phyloP scores from a whole-genome alignment of 2,113 vertebrate species.

The Malurus melanocephalus region DNA sequence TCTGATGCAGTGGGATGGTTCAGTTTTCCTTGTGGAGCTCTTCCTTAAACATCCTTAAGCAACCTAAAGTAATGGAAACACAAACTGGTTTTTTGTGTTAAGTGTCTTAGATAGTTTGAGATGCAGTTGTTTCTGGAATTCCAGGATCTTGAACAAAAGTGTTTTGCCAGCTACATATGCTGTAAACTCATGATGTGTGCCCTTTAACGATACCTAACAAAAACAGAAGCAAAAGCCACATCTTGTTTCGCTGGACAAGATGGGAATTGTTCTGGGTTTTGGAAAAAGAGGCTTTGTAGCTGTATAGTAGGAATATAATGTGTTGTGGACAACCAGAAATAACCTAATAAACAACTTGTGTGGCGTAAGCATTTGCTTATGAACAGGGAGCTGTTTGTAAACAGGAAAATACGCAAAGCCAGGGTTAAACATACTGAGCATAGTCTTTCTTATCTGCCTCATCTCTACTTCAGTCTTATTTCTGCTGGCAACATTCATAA shows the following conservation, averaged over 20 bases:
- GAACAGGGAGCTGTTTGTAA: background rate
- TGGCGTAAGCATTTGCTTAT: background rate
- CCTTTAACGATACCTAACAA: background rate
- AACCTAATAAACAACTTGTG: background rate
- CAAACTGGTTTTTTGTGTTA: background rate
- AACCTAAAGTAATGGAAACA: slow-evolving; percentile 2
- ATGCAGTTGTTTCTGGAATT: background rate
- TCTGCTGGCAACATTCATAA: background rate
- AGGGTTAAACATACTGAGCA: background rate
- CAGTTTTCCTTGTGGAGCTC: background rate
- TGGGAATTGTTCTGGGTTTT: background rate
- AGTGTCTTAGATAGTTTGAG: background rate
- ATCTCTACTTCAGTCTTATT: background rate
- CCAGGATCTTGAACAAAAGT: background rate
- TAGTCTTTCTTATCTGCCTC: background rate
- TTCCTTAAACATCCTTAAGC: slow-evolving; percentile 26
- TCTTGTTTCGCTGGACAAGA: background rate
- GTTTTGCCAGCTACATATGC: background rate
- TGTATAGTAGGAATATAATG: background rate
- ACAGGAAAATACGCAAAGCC: background rate
- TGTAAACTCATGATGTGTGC: background rate
- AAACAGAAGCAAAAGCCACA: background rate
- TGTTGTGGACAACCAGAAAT: background rate
- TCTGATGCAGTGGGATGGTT: background rate
- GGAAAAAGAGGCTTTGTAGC: background rate